Evolutionary conservation across 2,888 invertebrate genomes (phyloP).

Genomic region (Sphaerophoria taeniata): DNA sequence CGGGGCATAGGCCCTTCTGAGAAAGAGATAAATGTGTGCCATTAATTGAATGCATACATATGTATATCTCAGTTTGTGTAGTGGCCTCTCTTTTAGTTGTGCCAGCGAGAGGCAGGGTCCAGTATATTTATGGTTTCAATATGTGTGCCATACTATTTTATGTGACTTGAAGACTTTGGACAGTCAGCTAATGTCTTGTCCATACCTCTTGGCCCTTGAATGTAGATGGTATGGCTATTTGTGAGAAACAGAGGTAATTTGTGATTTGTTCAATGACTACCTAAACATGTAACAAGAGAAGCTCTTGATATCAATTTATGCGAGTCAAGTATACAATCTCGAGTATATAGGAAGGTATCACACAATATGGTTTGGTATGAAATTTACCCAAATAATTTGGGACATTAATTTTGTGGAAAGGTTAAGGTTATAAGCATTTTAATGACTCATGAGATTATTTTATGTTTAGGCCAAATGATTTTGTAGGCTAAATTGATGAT

Average conservation of each 20-base stretch:
- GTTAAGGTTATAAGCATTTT: slow-evolving; percentile 43
- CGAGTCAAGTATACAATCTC: too few relatives aligned
- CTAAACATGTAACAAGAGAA: neutral
- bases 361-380: slow-evolving; percentile 29
- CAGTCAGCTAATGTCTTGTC: slow-evolving; percentile 49
- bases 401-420: slow-evolving; percentile 46
- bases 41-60: slow-evolving; percentile 71
- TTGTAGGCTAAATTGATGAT: slow-evolving; percentile 5
- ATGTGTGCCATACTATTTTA: slow-evolving; percentile 67
- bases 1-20: slow-evolving; percentile 44
- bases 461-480: slow-evolving; percentile 5
- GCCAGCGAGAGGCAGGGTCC: slow-evolving; percentile 39
- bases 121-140: slow-evolving; percentile 71
- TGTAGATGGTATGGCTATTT: slow-evolving; percentile 55
- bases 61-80: neutral
- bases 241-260: slow-evolving; percentile 64
- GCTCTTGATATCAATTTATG: too few relatives aligned
- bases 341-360: neutral
- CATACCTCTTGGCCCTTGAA: slow-evolving; percentile 30
- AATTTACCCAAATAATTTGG: slow-evolving; percentile 32
- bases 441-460: slow-evolving; percentile 12
- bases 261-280: slow-evolving; percentile 60
- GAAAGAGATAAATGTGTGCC: slow-evolving; percentile 70
- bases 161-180: slow-evolving; percentile 67
- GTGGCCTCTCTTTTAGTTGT: neutral